These are phyloP conservation scores for Zaprionus taronus DNA, from an alignment of 1,140 invertebrate genomes.

Conservation along the genomic window DNA sequence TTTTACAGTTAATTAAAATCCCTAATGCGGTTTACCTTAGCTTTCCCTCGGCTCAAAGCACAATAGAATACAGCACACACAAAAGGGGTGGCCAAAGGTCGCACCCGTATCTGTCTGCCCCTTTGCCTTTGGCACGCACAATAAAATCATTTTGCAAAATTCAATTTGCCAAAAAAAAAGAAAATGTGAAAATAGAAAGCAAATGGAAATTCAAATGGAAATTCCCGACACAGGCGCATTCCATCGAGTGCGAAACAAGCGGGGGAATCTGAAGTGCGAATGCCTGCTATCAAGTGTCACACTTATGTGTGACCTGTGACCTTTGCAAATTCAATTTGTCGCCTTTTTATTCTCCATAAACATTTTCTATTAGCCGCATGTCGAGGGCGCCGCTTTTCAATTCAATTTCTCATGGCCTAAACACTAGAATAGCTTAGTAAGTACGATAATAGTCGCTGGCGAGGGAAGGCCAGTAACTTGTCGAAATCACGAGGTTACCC, in stretches of 20 bases:
- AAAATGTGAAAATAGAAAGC: slow-evolving; percentile 48
- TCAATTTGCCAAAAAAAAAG: slow-evolving; percentile 70
- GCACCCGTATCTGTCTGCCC: slow-evolving; percentile 40
- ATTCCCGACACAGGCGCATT: slow-evolving; percentile 39
- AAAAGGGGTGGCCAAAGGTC: slow-evolving; percentile 61
- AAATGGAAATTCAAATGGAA: slow-evolving; percentile 70
- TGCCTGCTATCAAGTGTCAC: slow-evolving; percentile 75
- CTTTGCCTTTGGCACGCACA: slow-evolving; percentile 55
- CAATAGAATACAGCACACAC: slow-evolving; percentile 4
- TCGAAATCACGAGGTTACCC: neutral
- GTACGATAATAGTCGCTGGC: neutral
- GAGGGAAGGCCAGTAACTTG: neutral
- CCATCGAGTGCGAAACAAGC: slow-evolving; percentile 26
- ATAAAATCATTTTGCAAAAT: slow-evolving; percentile 72
- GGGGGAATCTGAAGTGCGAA: slow-evolving; percentile 57
- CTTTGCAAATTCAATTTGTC: slow-evolving; percentile 83
- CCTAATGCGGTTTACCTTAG: slow-evolving; percentile 69
- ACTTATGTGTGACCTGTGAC: slow-evolving; percentile 81
- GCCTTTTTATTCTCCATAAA: slow-evolving; percentile 78
- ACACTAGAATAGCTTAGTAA: slow-evolving; percentile 29
- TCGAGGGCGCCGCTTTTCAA: slow-evolving; percentile 30
- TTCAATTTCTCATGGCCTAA: slow-evolving; percentile 32
- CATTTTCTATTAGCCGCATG: slow-evolving; percentile 71
- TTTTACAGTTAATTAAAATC: slow-evolving; percentile 72
- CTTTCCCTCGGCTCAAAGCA: slow-evolving; percentile 16